Evolutionary conservation across 2,797 vertebrate species (phyloP), one percentile per base, ranked within the genome.

Genomic region (Phylloscopus collybita): DNA sequence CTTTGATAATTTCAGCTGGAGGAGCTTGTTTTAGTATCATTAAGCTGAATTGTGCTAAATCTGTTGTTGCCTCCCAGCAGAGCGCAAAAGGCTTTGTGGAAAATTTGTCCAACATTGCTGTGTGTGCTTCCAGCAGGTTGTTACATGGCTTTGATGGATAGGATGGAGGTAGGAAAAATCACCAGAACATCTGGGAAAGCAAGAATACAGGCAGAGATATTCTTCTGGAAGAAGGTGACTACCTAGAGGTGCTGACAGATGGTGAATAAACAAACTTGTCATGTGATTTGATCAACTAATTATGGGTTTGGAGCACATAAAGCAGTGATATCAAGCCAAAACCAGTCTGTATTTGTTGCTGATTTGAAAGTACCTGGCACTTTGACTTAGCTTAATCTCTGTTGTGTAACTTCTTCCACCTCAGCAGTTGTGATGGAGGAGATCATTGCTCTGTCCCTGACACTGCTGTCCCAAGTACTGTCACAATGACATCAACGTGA

Each of bases 121-220:
- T 47, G 56, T 86, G 1, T 44, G 67, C 61, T 88, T 93, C 94
- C 91, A 93, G 91, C 71, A 65, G 86, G 64, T 88, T 92, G 74
- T 80, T 95, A 96, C 93, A 92, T 94, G 88, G 90, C 88, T 96
- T 93, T 95, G 91, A 95, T 96, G 78, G 88, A 94, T 95, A 92
- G 71, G 57, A 38, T 78, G 51, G 57, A 82, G 66, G 56, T 53
- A 93, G 80, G 64, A 96, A 96, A 96, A 93, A 92, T 92, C 88
- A 73, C 67, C 30, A 6, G 23, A 86, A 92, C 93, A 94, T 94
- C 94, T 88, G 80, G 88, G n/a, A 60, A 75, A 73, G 78, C 30
- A 90, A 81, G 69, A 90, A 65, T 30, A 53, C 47, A 67, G 78
- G 32, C 57, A 30, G 29, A 70, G 78, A 47, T 87, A 3, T 13